Percentiles rank a stretch among this genome's conserved stretches.
These are phyloP conservation scores for Epirrita christyi DNA, from an alignment of 2,888 invertebrate genomes.

Conservation along the genomic window DNA sequence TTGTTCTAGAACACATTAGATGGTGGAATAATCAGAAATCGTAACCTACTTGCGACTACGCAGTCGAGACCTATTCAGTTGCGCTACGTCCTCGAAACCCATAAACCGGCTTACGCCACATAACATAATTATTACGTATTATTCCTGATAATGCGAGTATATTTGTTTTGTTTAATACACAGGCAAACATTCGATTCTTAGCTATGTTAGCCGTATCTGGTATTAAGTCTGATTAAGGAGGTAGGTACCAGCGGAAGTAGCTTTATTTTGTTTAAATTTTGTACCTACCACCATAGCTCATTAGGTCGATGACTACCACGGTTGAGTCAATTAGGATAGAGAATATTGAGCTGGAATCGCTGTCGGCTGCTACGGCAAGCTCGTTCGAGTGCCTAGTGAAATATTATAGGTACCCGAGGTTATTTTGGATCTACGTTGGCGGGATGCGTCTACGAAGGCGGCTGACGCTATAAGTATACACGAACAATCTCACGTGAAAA, in stretches of 20 bases:
- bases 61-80: constrained; percentile 40
- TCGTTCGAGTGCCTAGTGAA: constrained; percentile 59
- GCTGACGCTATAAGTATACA: constrained; percentile 51
- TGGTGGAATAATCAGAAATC: constrained; percentile 22
- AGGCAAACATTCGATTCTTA: constrained; percentile 36
- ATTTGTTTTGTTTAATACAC: constrained; percentile 43
- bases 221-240: not conserved
- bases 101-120: constrained; percentile 44
- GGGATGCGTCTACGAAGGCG: constrained; percentile 64
- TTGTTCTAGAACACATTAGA: too few relatives aligned
- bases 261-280: constrained; percentile 32
- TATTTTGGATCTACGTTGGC: constrained; percentile 77
- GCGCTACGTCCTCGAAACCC: constrained; percentile 54
- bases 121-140: constrained; percentile 33
- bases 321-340: constrained; percentile 28
- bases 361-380: constrained; percentile 43
- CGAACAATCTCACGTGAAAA: constrained; percentile 49
- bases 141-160: constrained; percentile 52
- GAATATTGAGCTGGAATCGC: constrained; percentile 30
- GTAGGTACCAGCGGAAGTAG: constrained; percentile 29
- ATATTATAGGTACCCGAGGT: constrained; percentile 67
- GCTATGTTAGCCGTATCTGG: constrained; percentile 10
- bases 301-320: constrained; percentile 7
- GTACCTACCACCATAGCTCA: too few relatives aligned
- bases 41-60: constrained; percentile 10